Conservation (phyloP, 2,113 vertebrate species). For the Heterocephalus glaber region DNA sequence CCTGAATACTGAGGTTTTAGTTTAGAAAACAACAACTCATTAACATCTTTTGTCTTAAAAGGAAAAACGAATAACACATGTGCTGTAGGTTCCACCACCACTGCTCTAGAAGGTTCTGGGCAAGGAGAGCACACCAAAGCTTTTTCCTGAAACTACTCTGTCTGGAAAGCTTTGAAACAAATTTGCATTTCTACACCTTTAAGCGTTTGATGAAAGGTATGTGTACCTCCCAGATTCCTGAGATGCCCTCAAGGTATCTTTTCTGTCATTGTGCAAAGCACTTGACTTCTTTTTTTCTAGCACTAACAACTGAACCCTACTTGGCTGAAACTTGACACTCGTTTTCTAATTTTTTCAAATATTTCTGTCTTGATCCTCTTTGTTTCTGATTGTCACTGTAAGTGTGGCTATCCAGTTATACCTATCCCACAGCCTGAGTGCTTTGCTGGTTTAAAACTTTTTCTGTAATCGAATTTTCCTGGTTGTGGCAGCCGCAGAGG, state of each 20-base stretch:
- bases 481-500: background rate
- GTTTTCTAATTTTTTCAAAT: background rate
- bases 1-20: background rate
- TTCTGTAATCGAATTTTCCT: background rate
- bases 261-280: background rate
- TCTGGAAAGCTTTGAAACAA: background rate
- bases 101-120: background rate
- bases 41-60: background rate
- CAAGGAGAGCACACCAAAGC: background rate
- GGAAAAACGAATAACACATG: background rate
- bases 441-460: background rate
- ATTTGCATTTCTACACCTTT: background rate
- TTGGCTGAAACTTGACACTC: background rate
- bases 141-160: background rate
- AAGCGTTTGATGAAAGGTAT: background rate
- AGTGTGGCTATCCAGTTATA: background rate
- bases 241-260: background rate
- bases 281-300: background rate
- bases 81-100: background rate
- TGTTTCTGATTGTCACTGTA: background rate
- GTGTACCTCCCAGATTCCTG: background rate
- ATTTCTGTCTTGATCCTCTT: background rate
- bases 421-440: background rate
- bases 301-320: background rate
- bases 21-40: background rate